A percentile compares a stretch with the other conserved stretches of the same genome.
phyloP scores from a whole-genome alignment of 2,888 invertebrate species.

The Calliopum simillimum region DNA sequence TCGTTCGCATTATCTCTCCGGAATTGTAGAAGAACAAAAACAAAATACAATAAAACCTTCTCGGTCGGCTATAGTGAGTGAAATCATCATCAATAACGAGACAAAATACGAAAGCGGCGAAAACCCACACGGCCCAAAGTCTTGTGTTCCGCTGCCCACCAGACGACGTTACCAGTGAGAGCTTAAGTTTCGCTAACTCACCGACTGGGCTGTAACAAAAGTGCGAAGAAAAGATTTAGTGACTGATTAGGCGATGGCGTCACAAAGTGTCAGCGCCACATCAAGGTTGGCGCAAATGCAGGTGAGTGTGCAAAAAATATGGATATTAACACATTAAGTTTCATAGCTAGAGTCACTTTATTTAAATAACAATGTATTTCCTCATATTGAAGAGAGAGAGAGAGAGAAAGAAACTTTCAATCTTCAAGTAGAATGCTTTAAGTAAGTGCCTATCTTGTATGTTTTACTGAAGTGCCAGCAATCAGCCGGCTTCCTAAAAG shows the following conservation, averaged over 20 bases:
- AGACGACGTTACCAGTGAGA: conserved; percentile 29
- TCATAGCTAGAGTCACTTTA: too few relatives aligned
- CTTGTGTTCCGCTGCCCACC: conserved; percentile 36
- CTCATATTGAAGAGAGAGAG: too few relatives aligned
- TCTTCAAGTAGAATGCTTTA: too few relatives aligned
- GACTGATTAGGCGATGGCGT: conserved; percentile 59
- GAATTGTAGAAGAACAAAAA: background rate
- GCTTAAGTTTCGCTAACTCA: conserved; percentile 3
- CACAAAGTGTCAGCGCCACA: conserved; percentile 61
- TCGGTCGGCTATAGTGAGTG: conserved; percentile 13
- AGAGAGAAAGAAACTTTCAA: too few relatives aligned
- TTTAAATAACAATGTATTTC: too few relatives aligned
- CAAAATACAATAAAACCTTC: conserved; percentile 1
- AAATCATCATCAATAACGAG: conserved; percentile 20
- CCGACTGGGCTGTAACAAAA: background rate
- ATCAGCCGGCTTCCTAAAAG: too few relatives aligned
- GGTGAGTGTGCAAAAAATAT: conserved; percentile 58
- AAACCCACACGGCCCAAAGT: conserved; percentile 13
- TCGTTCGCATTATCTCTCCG: background rate
- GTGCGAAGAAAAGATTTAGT: conserved; percentile 8
- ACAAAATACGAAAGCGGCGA: conserved; percentile 4
- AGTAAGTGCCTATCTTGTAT: too few relatives aligned
- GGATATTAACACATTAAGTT: background rate
- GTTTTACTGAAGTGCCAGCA: too few relatives aligned
- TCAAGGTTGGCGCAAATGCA: conserved; percentile 68